Evolutionary conservation across 2,888 invertebrate species (phyloP).

Genomic region (Adelphocoris suturalis): DNA sequence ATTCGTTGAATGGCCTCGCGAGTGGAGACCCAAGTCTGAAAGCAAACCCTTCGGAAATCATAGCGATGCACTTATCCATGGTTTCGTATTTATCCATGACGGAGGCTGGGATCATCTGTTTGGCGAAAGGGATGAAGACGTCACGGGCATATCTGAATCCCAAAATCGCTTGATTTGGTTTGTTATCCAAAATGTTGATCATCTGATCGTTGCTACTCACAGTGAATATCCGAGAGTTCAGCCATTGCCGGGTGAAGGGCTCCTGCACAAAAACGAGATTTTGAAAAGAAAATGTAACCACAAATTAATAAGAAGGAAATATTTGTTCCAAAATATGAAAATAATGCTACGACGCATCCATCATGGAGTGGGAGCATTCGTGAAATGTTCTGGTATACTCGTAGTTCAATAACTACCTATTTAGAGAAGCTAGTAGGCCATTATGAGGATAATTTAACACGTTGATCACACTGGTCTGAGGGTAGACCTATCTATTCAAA

Average conservation of each 20-base stretch:
- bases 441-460: too few relatives aligned
- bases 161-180: conserved; percentile 9
- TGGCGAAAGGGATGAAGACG: conserved; percentile 27
- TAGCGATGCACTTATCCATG: conserved; percentile 57
- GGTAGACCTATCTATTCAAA: too few relatives aligned
- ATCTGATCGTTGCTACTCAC: not conserved
- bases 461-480: too few relatives aligned
- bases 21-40: conserved; percentile 64
- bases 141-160: conserved; percentile 12
- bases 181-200: not conserved
- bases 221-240: not conserved
- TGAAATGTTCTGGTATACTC: too few relatives aligned
- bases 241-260: not conserved
- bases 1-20: not conserved
- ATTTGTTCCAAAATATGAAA: too few relatives aligned
- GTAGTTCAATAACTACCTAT: too few relatives aligned
- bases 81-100: conserved; percentile 60
- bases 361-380: too few relatives aligned
- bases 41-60: conserved; percentile 64
- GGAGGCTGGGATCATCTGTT: not conserved
- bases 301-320: too few relatives aligned
- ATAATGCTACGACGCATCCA: too few relatives aligned
- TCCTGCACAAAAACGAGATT: conserved; percentile 19
- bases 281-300: too few relatives aligned
- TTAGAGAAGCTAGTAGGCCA: too few relatives aligned